Percentiles rank a stretch among this genome's conserved stretches.
Evolutionary conservation across 2,113 vertebrate genomes (phyloP).

Genomic region (Stigmatopora nigra): DNA sequence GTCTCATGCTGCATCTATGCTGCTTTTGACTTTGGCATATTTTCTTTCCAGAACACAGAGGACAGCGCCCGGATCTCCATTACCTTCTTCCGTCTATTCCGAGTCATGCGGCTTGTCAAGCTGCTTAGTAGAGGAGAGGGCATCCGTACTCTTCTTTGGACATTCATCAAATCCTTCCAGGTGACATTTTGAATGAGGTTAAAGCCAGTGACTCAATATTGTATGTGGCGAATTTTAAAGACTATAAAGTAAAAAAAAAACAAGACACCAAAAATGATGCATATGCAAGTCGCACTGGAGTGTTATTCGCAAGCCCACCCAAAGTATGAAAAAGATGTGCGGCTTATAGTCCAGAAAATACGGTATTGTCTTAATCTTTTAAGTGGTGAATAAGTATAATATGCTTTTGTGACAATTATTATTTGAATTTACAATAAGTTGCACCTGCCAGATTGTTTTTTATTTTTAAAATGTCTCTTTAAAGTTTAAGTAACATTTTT

Average conservation of each 20-base stretch:
- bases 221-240: neutral
- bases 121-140: conserved; percentile 96
- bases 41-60: conserved; percentile 86
- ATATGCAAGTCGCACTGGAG: too few relatives aligned
- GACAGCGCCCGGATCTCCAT: conserved; percentile 98
- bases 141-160: conserved; percentile 95
- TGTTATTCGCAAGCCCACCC: too few relatives aligned
- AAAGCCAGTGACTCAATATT: neutral
- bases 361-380: too few relatives aligned
- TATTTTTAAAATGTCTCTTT: neutral
- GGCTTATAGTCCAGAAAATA: too few relatives aligned
- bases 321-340: too few relatives aligned
- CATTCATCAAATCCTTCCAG: conserved; percentile 99
- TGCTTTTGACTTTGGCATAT: conserved; percentile 62
- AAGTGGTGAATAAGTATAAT: neutral
- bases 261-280: too few relatives aligned
- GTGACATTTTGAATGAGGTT: conserved; percentile 57
- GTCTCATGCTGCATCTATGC: conserved; percentile 4
- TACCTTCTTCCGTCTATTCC: conserved; percentile 98
- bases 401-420: neutral
- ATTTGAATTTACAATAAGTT: neutral
- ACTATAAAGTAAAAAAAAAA: too few relatives aligned
- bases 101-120: conserved; percentile 97
- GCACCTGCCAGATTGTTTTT: neutral
- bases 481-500: neutral